Evolutionary conservation across 2,797 vertebrate genomes (phyloP), one percentile per base, ranked within the genome.

Genomic region (Malacoctenus gilli): DNA sequence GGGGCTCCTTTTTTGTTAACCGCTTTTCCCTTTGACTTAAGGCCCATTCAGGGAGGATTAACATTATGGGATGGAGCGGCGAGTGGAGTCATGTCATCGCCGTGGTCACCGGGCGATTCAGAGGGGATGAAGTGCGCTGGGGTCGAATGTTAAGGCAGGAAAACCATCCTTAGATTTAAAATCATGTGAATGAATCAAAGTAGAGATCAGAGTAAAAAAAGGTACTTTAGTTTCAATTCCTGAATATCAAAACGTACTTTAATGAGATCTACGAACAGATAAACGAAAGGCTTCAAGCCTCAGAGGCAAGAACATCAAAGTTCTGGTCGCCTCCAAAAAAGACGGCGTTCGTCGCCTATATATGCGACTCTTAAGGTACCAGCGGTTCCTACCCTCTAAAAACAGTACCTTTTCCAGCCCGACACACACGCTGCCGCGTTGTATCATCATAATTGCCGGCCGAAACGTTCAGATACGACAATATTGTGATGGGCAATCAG

Each of bases 401-500:
- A 36, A 40, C 1, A 22, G 13, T 47, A 5, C 31, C 15, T 3
- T 23, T 28, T 30, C 4, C 9, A 5, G 20, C 23, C 65, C 28
- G n/a, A 11, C 44, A 9, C 25, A 13, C 25, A 13, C 19, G 1
- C 23, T 12, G 18, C 54, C 6, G 1, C 43, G 14, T 59, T 67
- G 41, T 48, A 2, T 72, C 64, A 36, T 43, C 56, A 15, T n/a
- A 28, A 19, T 41, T 5, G 8, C 34, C 30, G 42, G 60, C 32
- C 51, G 15, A 56, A 56, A 53, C 38, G 44, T 2, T 31, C 20
- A 36, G 42, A 79, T 63, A 32, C 77, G 25, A 42, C 41, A 10
- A 19, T 52, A 69, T 64, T 71, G 42, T 52, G 37, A 68, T 60
- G 35, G 23, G 48, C 53, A 71, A 75, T 78, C 65, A 40, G 62